phyloP scores from a whole-genome alignment of 2,113 vertebrate species.

The Mesocricetus auratus region DNA sequence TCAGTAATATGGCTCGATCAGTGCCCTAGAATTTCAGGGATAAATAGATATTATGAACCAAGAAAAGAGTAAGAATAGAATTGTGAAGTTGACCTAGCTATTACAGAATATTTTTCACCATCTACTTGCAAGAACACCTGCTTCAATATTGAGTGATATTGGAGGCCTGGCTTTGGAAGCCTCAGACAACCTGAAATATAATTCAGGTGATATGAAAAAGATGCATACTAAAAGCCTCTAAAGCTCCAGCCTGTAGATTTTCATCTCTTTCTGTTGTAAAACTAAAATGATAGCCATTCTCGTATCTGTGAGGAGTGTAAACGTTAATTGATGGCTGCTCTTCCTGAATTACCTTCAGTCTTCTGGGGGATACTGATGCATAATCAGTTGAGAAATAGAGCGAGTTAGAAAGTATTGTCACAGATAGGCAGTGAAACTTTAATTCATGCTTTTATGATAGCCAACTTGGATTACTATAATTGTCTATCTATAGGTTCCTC shows the following conservation, averaged over 20 bases:
- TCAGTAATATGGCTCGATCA: constrained; percentile 75
- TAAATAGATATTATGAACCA: constrained; percentile 83
- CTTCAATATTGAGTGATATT: constrained; percentile 74
- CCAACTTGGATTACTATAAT: constrained; percentile 82
- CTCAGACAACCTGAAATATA: constrained; percentile 81
- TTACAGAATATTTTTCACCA: constrained; percentile 81
- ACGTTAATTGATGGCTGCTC: constrained; percentile 84
- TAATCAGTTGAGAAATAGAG: constrained; percentile 83
- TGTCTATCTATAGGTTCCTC: constrained; percentile 78
- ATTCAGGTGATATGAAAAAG: constrained; percentile 80
- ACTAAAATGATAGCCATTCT: constrained; percentile 76
- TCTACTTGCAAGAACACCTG: constrained; percentile 76
- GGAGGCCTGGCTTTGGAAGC: constrained; percentile 75
- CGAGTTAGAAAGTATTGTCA: constrained; percentile 72
- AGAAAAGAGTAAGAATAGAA: constrained; percentile 82
- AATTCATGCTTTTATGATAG: constrained; percentile 84
- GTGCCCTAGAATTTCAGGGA: constrained; percentile 78
- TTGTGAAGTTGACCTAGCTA: constrained; percentile 83
- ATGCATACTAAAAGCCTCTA: constrained; percentile 78
- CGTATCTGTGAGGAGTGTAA: constrained; percentile 75
- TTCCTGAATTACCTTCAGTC: constrained; percentile 80
- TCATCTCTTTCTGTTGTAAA: constrained; percentile 70
- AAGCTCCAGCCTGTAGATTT: constrained; percentile 73
- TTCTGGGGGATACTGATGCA: constrained; percentile 74
- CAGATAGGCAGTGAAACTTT: constrained; percentile 78